These are phyloP conservation scores for Polypterus senegalus DNA, from an alignment of 2,113 vertebrate genomes.

Conservation along the genomic window DNA sequence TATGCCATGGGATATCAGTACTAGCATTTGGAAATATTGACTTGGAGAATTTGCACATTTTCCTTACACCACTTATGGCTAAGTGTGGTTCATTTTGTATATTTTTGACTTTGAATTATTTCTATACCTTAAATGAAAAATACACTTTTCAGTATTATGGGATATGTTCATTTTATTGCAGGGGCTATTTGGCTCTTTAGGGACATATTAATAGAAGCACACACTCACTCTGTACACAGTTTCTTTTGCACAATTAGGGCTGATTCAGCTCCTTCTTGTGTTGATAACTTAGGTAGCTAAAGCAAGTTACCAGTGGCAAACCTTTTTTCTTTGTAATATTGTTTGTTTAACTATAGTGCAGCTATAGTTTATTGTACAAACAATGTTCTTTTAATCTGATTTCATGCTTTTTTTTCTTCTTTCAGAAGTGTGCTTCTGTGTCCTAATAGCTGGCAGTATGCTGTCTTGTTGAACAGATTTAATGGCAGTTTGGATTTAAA, in stretches of 20 bases:
- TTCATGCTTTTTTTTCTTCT: background rate
- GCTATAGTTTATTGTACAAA: background rate
- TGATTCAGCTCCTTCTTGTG: background rate
- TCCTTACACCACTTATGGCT: no score
- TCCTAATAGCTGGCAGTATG: slow-evolving; percentile 73
- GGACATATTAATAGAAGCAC: no score
- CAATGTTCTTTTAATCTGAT: background rate
- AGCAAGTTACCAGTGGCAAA: background rate
- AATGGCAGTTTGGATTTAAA: slow-evolving; percentile 41
- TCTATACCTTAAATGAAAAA: no score
- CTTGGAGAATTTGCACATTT: no score
- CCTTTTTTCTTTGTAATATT: background rate
- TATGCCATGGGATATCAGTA: no score
- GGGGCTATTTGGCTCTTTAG: no score
- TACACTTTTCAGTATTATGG: no score
- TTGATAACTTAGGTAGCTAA: background rate
- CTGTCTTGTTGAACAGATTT: slow-evolving; percentile 78
- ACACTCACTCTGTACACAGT: background rate
- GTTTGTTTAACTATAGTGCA: background rate
- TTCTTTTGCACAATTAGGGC: background rate
- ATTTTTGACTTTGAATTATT: no score
- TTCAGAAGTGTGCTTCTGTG: slow-evolving; percentile 59
- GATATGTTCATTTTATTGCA: no score
- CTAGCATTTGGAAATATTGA: no score
- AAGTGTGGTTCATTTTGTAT: no score